A percentile compares a stretch with the other conserved stretches of the same genome.
Evolutionary conservation across 2,888 invertebrate genomes (phyloP).

Genomic region (Apamea anceps): DNA sequence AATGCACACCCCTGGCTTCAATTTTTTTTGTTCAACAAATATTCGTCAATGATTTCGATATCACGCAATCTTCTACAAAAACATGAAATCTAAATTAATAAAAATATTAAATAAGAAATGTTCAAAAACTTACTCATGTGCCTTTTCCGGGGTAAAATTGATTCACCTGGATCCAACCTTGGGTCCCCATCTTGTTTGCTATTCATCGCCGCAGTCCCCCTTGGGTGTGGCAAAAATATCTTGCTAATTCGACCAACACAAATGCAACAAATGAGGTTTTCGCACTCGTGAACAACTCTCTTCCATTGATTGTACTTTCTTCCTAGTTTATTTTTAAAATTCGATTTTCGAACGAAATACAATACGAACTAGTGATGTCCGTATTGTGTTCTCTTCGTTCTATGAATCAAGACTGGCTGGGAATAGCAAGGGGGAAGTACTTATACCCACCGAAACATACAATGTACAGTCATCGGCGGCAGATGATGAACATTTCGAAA

Average conservation of each 20-base stretch:
- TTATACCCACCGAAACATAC: background rate
- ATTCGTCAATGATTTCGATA: background rate
- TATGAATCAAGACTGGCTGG: background rate
- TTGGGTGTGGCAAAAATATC: background rate
- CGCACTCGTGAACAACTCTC: background rate
- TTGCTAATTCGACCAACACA: background rate
- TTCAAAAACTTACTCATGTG: constrained; percentile 38
- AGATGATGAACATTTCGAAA: background rate
- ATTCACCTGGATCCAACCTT: constrained; percentile 36
- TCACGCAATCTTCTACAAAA: background rate
- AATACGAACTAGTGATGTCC: too few relatives aligned
- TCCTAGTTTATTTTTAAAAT: background rate
- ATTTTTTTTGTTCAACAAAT: too few relatives aligned
- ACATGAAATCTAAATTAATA: background rate
- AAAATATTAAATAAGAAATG: background rate
- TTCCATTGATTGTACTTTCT: constrained; percentile 1
- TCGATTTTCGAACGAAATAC: background rate
- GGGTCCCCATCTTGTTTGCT: background rate
- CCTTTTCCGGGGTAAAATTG: constrained; percentile 36
- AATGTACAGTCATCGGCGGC: constrained; percentile 26
- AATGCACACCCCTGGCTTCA: background rate
- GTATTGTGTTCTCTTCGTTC: background rate
- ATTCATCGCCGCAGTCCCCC: constrained; percentile 15
- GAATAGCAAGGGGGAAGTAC: background rate
- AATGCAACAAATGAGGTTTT: background rate